Conservation (phyloP, 2,113 vertebrate species). For the Neofelis nebulosa region DNA sequence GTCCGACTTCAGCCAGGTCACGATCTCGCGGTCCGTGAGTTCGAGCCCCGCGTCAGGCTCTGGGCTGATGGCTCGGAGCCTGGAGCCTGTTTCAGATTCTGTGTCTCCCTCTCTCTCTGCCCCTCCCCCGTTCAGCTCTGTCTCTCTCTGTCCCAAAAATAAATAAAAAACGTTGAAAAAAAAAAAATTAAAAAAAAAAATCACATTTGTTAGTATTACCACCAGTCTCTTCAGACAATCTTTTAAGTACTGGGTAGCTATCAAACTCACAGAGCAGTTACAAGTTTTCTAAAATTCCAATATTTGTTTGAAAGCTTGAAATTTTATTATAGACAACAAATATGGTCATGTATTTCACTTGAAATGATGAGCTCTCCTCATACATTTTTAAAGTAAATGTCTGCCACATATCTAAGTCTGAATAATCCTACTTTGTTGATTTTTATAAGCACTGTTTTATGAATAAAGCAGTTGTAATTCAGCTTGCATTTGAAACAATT, state of each 20-base stretch:
- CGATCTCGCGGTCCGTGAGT: no score
- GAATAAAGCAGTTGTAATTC: background rate
- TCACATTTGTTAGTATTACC: no score
- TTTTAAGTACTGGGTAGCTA: background rate
- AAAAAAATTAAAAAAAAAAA: no score
- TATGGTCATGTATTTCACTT: background rate
- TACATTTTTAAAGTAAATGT: slow-evolving; percentile 1
- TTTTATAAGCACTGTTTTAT: background rate
- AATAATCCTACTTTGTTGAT: background rate
- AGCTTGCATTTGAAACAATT: background rate
- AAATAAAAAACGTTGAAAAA: no score
- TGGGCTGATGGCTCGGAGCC: no score
- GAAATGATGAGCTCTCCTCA: slow-evolving; percentile 2
- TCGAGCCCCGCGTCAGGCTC: no score
- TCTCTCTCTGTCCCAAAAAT: no score
- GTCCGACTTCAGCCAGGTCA: no score
- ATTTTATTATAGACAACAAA: background rate
- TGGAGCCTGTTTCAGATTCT: no score
- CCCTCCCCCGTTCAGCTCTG: no score
- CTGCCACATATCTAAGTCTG: background rate
- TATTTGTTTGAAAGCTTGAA: slow-evolving; percentile 23
- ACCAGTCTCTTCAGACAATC: background rate
- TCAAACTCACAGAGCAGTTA: background rate
- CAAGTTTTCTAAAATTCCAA: background rate
- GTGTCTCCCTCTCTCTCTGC: no score